phyloP scores from a whole-genome alignment of 1,140 invertebrate genomes.

The Cydia amplana region DNA sequence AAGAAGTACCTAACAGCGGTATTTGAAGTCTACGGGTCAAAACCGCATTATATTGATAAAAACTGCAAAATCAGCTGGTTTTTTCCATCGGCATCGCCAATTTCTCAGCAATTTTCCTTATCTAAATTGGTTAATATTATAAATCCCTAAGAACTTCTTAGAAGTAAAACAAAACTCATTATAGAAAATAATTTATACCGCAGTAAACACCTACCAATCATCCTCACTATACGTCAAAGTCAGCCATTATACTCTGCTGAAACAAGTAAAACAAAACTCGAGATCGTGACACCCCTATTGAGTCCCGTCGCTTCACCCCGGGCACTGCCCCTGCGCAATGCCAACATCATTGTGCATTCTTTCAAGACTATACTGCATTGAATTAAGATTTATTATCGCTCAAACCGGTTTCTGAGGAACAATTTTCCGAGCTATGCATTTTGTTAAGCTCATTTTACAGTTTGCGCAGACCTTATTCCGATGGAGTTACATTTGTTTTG shows the following conservation, averaged over 20 bases:
- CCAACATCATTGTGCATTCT: slow-evolving; percentile 42
- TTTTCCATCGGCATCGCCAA: too few relatives aligned
- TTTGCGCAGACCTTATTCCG: slow-evolving; percentile 37
- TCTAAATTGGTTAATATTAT: background rate
- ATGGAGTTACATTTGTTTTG: slow-evolving; percentile 43
- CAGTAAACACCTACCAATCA: slow-evolving; percentile 5
- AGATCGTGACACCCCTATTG: slow-evolving; percentile 67
- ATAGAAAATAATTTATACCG: slow-evolving; percentile 3
- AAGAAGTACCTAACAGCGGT: too few relatives aligned
- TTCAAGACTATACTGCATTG: slow-evolving; percentile 38
- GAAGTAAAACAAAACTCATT: background rate
- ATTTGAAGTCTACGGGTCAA: too few relatives aligned
- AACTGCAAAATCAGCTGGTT: too few relatives aligned
- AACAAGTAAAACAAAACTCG: slow-evolving; percentile 42
- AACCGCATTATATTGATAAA: too few relatives aligned
- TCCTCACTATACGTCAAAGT: slow-evolving; percentile 35
- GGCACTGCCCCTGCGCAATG: slow-evolving; percentile 60
- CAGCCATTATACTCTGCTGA: slow-evolving; percentile 40
- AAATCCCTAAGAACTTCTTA: background rate
- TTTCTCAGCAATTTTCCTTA: too few relatives aligned
- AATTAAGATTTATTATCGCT: slow-evolving; percentile 44
- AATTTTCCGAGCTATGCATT: slow-evolving; percentile 45
- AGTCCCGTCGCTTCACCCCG: slow-evolving; percentile 57
- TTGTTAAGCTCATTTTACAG: slow-evolving; percentile 35
- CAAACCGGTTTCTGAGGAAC: slow-evolving; percentile 33